Evolutionary conservation across 2,888 invertebrate species (phyloP), one percentile per base, ranked within the genome.

Genomic region (Drymonia ruficornis): DNA sequence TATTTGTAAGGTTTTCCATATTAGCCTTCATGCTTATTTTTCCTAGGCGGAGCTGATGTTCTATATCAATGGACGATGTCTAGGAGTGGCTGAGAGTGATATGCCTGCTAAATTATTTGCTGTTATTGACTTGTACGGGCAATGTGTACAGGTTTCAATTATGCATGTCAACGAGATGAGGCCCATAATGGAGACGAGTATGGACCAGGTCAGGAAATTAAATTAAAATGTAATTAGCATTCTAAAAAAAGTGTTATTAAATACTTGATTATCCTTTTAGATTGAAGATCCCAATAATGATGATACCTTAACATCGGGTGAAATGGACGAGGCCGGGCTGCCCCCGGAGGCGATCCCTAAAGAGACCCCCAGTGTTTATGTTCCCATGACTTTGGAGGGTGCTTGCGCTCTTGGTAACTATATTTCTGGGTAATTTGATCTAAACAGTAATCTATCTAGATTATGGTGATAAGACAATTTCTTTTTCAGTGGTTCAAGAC

Each of bases 101-200:
- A 90, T 98, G 66, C 98, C 98, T 0, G 78, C 93, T 18, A 93
- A 94, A 55, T 94, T 99, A 55, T 99, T 96, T 92, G 98, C 98
- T 16, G 98, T 99, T n/a, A 96, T 99, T 46, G 98, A 99, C 93
- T 91, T 99, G 63, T 98, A 98, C 76, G 98, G 98, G 0, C 98
- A 98, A 81, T 99, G 98, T 87, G 98, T 98, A 12, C 98, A 98
- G 91, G 98, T 98, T 16, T 95, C 91, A n/a, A 86, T 90, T 19
- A 77, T 83, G 31, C 78, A 84, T 55, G 64, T 71, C 1, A 83
- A 75, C 64, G 80, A 78, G 5, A 76, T 85, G 65, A 76, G 83
- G 49, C 72, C 83, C 0, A 78, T 81, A 4, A 79, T 83, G 78
- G 84, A 84, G 34, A 76, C 68, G 50, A 81, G 78, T 42, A 63